These are phyloP conservation scores for Laupala kohalensis DNA, from an alignment of 1,140 invertebrate species.

Conservation along the genomic window DNA sequence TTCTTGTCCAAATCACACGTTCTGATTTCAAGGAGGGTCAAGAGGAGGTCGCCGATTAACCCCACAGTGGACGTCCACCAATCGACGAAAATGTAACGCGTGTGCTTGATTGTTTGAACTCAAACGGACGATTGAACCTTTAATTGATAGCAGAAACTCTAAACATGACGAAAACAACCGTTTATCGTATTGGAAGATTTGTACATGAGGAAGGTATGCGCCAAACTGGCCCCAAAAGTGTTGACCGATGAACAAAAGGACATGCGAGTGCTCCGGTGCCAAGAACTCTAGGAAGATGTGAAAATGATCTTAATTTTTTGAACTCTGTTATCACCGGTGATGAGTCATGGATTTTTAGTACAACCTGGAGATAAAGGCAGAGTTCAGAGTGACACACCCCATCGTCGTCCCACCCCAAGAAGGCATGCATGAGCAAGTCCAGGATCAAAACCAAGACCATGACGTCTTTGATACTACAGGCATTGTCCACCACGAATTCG, in stretches of 20 bases:
- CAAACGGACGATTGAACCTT: background rate
- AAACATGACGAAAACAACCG: background rate
- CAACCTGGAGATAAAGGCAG: background rate
- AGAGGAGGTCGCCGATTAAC: background rate
- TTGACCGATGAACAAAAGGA: too few relatives aligned
- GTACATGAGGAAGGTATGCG: background rate
- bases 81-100: background rate
- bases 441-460: background rate
- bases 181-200: background rate
- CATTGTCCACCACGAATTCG: too few relatives aligned
- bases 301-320: too few relatives aligned
- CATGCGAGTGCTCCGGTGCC: too few relatives aligned
- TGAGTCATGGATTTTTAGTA: background rate
- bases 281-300: too few relatives aligned
- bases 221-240: too few relatives aligned
- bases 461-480: too few relatives aligned
- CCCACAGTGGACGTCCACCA: background rate
- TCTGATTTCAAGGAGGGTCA: background rate
- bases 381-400: constrained; percentile 1
- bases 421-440: too few relatives aligned
- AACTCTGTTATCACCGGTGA: constrained; percentile 1
- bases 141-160: background rate
- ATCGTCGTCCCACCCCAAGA: background rate
- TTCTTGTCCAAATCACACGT: background rate
- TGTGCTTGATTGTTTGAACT: background rate